Evolutionary conservation across 2,113 vertebrate genomes (phyloP), one percentile per base, ranked within the genome.

Genomic region (Rhizomys pruinosus): DNA sequence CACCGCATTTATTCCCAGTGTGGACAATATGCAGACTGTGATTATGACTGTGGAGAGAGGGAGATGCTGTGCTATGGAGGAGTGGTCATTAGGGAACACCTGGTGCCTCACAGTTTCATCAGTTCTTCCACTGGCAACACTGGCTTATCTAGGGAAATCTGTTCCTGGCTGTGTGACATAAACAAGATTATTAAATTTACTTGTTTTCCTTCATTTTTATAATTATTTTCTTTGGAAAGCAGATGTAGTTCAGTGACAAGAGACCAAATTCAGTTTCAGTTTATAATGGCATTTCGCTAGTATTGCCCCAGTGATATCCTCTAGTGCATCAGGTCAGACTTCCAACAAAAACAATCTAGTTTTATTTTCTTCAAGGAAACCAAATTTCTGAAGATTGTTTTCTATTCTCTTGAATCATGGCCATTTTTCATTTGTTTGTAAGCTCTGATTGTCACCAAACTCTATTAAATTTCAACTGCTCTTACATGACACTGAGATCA

Each of bases 221-320:
- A 34, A 89, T 89, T 61, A 77, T 68, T 64, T 69, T 20, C 39
- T 78, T 91, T 73, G 57, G 47, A 84, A 92, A 95, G 32, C 32
- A 68, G 47, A 39, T 23, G n/a, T 42, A 69, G 17, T 9, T 66
- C 63, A 59, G 32, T 63, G 39, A n/a, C 20, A 63, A 39, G 64
- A 44, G 55, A 78, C 1, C 52, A 55, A 76, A 52, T 72, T 69
- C 55, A 63, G 47, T n/a, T 74, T 82, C 79, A 81, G 6, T 8
- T 57, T 37, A 55, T 63, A 32, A 55, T 29, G 52, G 17, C 42
- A 6, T 63, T 87, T 66, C n/a, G 16, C 80, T 79, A 11, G 25
- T 52, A 34, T 39, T 76, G 52, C 32, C 2, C 92, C 29, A 34
- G 12, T 20, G 32, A 52, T 84, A 34, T n/a, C 27, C 22, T 79